Base-by-base conservation (phyloP, 2,113 vertebrate species). In the Carollia perspicillata region DNA sequence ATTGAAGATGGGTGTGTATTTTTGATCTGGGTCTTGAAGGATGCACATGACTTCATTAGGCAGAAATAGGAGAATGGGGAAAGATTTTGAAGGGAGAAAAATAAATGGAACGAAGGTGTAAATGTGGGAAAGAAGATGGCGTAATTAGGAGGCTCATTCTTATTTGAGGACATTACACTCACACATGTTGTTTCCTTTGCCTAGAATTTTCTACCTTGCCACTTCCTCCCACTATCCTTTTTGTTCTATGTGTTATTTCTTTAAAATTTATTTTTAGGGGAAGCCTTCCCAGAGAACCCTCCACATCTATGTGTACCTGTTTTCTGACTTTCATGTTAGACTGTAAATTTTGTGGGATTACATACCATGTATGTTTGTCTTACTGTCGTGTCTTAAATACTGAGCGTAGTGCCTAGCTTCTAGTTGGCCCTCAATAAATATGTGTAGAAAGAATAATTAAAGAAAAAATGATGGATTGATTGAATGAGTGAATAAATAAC, bases 401-500 rank as follows among this genome's bases (percentile, higher is more conserved):
- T 4, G 4, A 79, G 10, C 17, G n/a, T 69, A 74, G 55, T 40
- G 66, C 84, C 53, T 77, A 33, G n/a, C 28, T 80, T 80, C 42
- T 44, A 65, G 40, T 89, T 95, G 42, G 14, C 30, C 12, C 44
- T 86, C 11, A 44, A 0, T 53, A 78, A 69, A 53, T 71, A 72
- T 85, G 51, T 68, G 22, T 60, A 47, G 30, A 89, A 69, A 86
- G 68, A 93, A 77, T 89, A 90, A 87, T 84, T 47, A 85, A 42
- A 81, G 13, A 47, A 72, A 58, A 79, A 66, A 58, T 33, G 30
- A 66, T 66, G 30, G 16, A n/a, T 63, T 66, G 33, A 63, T 63
- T 65, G 9, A 26, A 75, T 77, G 51, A 69, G 33, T 74, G 30
- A 40, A 49, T 79, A 49, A 89, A 22, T 63, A 84, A 68, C 28